phyloP scores from a whole-genome alignment of 2,113 vertebrate species.

The Podarcis raffonei region DNA sequence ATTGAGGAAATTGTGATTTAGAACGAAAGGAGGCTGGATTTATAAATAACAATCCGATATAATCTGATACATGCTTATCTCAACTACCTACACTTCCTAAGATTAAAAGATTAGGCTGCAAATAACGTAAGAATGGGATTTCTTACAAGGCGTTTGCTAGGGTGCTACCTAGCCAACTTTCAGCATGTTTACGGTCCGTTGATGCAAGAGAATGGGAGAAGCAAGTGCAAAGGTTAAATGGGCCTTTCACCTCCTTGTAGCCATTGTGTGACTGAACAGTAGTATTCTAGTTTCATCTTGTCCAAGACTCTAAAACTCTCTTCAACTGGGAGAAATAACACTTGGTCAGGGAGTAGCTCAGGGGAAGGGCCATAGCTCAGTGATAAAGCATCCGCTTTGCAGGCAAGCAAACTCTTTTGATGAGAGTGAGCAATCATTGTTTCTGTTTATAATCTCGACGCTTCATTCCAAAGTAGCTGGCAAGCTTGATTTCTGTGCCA shows the following conservation, averaged over 20 bases:
- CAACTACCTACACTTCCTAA: conserved; percentile 48
- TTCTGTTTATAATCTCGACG: neutral
- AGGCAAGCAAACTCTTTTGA: neutral
- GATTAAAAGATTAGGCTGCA: conserved; percentile 50
- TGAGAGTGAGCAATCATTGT: neutral
- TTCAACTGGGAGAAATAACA: neutral
- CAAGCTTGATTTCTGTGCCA: neutral
- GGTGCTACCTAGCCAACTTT: neutral
- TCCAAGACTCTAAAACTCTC: neutral
- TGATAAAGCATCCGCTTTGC: too few species aligned
- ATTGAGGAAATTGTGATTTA: conserved; percentile 1
- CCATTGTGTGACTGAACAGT: neutral
- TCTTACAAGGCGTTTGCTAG: conserved; percentile 46
- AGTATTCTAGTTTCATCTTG: neutral
- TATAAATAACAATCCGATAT: neutral
- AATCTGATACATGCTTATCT: conserved; percentile 34
- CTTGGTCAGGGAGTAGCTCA: neutral
- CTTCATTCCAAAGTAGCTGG: neutral
- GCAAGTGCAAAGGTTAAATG: neutral
- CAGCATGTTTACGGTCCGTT: neutral
- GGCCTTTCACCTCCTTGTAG: neutral
- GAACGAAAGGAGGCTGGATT: conserved; percentile 1
- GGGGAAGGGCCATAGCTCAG: neutral
- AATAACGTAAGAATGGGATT: conserved; percentile 52
- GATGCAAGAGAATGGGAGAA: neutral